Evolutionary conservation across 2,888 invertebrate genomes (phyloP), one percentile per base, ranked within the genome.

Genomic region (Oscheius sp.): DNA sequence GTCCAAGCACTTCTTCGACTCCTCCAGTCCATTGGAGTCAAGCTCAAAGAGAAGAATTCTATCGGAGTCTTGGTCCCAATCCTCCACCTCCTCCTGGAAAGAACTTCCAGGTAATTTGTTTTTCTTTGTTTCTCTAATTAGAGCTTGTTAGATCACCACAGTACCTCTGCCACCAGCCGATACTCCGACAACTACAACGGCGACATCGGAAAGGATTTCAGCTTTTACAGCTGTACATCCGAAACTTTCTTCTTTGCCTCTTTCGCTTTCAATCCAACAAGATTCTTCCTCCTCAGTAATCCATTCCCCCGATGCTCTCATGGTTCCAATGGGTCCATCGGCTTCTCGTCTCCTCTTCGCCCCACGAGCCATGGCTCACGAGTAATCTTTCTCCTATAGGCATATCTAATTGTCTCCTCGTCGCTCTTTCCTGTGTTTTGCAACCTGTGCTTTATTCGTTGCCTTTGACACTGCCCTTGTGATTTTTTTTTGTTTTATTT

Each of bases 21-120:
- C 73, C 65, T 2, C 73, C 78, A 8, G 34, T 65, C 23, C 74
- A 75, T 46, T 77, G 77, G 79, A 69, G 37, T 37, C 46, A 58
- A 1, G 71, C 75, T 10, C 78, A 76, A 58, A 61, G 74, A 27
- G 71, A 71, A 34, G 74, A 79, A 55, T 78, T 70, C 70, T 81
- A 79, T 53, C 75, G 80, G 6, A 68, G 72, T 45, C 69, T 80
- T 50, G 79, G 74, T 8, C 80, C 79, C 15, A 75, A 74, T 33
- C 82, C 82, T 33, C 75, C 82, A 58, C 80, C 80, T n/a, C 82
- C 82, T 1, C 73, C 76, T 23, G 82, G 80, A 34, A 73, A 75
- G 42, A 79, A 79, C 65, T 78, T 76, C 69, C 79, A 80, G 74
- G 80, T 81, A 34, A 52, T 46, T 12, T 12, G 5, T 5, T 10